Conservation (phyloP, 2,113 vertebrate genomes). For the Mus pahari region DNA sequence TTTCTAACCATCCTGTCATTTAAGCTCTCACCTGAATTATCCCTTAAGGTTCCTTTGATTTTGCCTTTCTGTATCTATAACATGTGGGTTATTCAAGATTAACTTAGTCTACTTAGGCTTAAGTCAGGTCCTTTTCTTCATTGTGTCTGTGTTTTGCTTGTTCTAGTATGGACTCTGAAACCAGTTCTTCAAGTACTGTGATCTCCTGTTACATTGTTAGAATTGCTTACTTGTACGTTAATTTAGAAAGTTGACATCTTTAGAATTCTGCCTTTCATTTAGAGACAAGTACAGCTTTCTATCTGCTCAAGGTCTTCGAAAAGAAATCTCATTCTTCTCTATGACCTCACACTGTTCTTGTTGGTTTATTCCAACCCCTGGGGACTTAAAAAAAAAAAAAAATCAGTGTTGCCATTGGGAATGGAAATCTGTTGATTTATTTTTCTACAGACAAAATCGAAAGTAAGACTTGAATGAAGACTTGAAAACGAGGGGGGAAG, state of each 20-base stretch:
- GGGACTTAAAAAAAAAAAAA: not conserved
- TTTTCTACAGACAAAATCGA: not conserved
- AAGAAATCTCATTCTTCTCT: not conserved
- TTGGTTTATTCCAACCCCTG: not conserved
- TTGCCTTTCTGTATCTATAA: conserved; percentile 26
- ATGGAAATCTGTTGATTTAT: not conserved
- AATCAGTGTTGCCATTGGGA: not conserved
- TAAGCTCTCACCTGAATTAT: conserved; percentile 12
- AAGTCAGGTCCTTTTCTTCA: not conserved
- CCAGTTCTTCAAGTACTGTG: not conserved
- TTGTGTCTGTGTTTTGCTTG: not conserved
- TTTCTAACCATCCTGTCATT: not conserved
- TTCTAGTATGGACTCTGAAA: conserved; percentile 41
- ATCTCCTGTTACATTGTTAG: not conserved
- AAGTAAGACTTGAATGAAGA: conserved; percentile 1
- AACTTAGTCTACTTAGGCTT: not conserved
- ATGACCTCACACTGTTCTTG: not conserved
- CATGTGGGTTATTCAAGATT: conserved; percentile 5
- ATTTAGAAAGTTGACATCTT: conserved; percentile 48
- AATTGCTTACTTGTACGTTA: conserved; percentile 43
- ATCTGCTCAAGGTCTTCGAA: not conserved
- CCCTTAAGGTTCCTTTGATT: not conserved
- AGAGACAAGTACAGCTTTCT: conserved; percentile 17
- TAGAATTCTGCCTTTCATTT: not conserved
- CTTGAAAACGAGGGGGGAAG: not conserved